Conservation (phyloP, 1,140 invertebrate species). For the Wasmannia auropunctata region DNA sequence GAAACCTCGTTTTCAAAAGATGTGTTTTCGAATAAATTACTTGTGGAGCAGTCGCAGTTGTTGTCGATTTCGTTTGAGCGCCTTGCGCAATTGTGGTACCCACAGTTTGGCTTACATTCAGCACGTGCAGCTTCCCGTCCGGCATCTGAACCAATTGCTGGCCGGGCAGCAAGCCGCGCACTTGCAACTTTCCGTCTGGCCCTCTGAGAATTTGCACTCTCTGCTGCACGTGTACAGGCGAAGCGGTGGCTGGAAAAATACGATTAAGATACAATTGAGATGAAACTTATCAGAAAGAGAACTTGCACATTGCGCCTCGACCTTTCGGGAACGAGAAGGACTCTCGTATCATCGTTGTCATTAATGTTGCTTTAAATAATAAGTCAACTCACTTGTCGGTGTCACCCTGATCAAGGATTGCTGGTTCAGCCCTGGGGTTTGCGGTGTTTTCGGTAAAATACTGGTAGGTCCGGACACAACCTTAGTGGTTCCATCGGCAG, state of each 20-base stretch:
- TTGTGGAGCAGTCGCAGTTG: slow-evolving; percentile 67
- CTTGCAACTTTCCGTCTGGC: slow-evolving; percentile 96
- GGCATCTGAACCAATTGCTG: slow-evolving; percentile 97
- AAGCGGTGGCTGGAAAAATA: slow-evolving; percentile 51
- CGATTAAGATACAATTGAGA: background rate
- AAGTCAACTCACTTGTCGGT: slow-evolving; percentile 61
- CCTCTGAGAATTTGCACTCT: slow-evolving; percentile 96
- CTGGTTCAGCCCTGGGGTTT: slow-evolving; percentile 77
- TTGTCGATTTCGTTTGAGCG: slow-evolving; percentile 56
- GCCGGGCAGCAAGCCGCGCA: slow-evolving; percentile 95
- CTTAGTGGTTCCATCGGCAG: slow-evolving; percentile 91
- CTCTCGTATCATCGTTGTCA: background rate
- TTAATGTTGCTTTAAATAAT: background rate
- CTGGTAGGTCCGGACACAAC: slow-evolving; percentile 88
- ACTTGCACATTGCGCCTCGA: background rate
- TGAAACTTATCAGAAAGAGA: background rate
- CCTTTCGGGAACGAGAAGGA: background rate
- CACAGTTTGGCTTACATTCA: slow-evolving; percentile 87
- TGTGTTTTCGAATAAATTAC: slow-evolving; percentile 37
- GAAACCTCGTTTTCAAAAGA: background rate
- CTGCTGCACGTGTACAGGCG: slow-evolving; percentile 86
- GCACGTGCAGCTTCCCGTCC: slow-evolving; percentile 96
- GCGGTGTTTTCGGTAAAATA: slow-evolving; percentile 85
- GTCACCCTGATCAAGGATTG: slow-evolving; percentile 83
- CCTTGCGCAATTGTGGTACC: slow-evolving; percentile 70